phyloP scores from a whole-genome alignment of 1,140 invertebrate species.

The Euura lappo region DNA sequence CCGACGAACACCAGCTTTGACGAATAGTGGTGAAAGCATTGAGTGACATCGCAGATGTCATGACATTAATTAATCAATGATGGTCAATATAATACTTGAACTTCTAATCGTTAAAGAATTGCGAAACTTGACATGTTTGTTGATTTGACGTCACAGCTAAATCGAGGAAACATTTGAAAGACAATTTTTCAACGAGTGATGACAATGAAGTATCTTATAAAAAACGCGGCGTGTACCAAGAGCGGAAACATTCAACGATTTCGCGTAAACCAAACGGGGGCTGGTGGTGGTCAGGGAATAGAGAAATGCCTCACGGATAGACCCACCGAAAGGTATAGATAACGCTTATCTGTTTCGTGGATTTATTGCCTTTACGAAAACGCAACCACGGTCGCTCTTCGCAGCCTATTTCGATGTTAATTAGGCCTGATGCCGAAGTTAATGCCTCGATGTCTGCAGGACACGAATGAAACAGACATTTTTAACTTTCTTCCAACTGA shows the following conservation, averaged over 20 bases:
- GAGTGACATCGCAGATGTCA: too few species aligned
- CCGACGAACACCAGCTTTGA: background rate
- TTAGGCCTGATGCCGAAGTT: background rate
- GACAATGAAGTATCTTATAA: background rate
- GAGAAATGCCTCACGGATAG: constrained; percentile 2
- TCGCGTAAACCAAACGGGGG: background rate
- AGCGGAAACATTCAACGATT: background rate
- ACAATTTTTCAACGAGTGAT: too few species aligned
- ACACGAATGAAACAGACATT: background rate
- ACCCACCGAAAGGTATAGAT: background rate
- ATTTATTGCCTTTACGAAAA: background rate
- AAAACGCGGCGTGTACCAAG: background rate
- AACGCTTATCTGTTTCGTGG: constrained; percentile 4
- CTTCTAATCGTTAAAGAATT: too few species aligned
- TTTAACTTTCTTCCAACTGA: too few species aligned
- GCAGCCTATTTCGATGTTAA: constrained; percentile 7
- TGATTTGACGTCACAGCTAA: too few species aligned
- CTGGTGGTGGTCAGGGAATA: background rate
- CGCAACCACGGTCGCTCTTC: constrained; percentile 3
- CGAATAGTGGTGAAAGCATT: too few species aligned
- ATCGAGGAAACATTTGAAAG: too few species aligned
- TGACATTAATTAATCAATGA: too few species aligned
- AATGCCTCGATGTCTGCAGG: background rate
- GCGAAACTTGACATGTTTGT: too few species aligned
- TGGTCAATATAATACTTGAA: too few species aligned